Conservation (phyloP, 1,140 invertebrate species). For the Halictus rubicundus region DNA sequence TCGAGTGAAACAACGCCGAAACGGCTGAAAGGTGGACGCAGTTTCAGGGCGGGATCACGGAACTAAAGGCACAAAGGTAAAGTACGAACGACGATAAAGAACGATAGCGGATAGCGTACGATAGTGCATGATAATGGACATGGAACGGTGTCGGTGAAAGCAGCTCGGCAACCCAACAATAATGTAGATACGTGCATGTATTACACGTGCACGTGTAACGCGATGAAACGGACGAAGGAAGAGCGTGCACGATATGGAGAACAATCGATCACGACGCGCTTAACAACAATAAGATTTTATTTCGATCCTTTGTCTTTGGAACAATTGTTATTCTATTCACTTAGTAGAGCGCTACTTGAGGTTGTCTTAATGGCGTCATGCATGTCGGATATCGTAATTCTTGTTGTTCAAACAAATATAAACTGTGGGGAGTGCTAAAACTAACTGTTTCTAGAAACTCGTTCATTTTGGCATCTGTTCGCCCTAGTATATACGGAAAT, state of each 20-base stretch:
- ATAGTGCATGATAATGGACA: slow-evolving; percentile 5
- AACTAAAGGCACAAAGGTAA: not conserved
- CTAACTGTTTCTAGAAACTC: too few relatives aligned
- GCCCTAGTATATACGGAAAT: too few relatives aligned
- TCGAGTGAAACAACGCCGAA: not conserved
- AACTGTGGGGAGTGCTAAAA: too few relatives aligned
- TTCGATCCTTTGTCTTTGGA: not conserved
- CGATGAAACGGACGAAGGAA: not conserved
- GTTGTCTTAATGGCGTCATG: too few relatives aligned
- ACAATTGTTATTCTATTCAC: too few relatives aligned
- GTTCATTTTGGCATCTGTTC: too few relatives aligned
- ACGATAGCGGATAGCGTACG: not conserved
- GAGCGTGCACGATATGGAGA: not conserved
- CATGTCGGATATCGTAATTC: too few relatives aligned
- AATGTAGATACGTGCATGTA: too few relatives aligned
- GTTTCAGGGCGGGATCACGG: not conserved
- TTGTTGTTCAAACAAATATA: too few relatives aligned
- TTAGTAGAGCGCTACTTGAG: too few relatives aligned
- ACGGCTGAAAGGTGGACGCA: not conserved
- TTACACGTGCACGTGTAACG: too few relatives aligned
- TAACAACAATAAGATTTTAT: not conserved
- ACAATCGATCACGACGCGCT: not conserved
- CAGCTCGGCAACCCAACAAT: not conserved
- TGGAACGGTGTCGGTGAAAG: not conserved
- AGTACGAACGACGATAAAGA: not conserved